Percentiles rank a stretch among this genome's conserved stretches.
Evolutionary conservation across 2,888 invertebrate species (phyloP).

Genomic region (Lycocerus yunnanus): DNA sequence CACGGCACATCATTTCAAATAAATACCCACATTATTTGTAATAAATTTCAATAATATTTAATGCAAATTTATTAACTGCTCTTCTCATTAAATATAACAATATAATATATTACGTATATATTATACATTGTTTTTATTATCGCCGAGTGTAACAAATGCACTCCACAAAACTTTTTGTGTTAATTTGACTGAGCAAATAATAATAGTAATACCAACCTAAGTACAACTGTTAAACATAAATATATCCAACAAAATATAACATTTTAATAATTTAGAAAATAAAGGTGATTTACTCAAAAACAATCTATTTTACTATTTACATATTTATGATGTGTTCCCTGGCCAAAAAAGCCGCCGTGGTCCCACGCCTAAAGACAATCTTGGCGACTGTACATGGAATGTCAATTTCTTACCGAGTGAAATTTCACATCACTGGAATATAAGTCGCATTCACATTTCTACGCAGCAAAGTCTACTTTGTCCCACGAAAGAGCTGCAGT

Average conservation of each 20-base stretch:
- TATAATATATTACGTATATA: not conserved
- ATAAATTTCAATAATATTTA: not conserved
- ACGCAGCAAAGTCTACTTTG: conserved; percentile 74
- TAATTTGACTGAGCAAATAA: conserved; percentile 28
- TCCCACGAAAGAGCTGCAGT: conserved; percentile 75
- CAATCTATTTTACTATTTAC: conserved; percentile 42
- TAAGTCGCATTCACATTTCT: conserved; percentile 44
- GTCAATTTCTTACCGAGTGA: conserved; percentile 51
- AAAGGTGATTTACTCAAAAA: conserved; percentile 49
- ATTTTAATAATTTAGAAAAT: conserved; percentile 51
- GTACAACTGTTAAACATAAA: conserved; percentile 25
- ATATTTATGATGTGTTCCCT: conserved; percentile 51
- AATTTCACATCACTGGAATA: conserved; percentile 55
- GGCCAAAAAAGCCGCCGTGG: conserved; percentile 55
- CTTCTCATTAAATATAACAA: not conserved
- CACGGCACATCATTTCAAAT: not conserved
- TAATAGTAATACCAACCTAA: not conserved
- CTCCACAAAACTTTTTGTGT: not conserved
- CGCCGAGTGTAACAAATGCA: not conserved
- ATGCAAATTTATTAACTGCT: not conserved
- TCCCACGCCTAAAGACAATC: conserved; percentile 53
- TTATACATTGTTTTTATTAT: not conserved
- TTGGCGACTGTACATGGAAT: conserved; percentile 55
- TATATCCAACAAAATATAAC: conserved; percentile 54
- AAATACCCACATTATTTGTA: not conserved